phyloP scores from a whole-genome alignment of 1,140 invertebrate genomes.

The Planococcus citri region DNA sequence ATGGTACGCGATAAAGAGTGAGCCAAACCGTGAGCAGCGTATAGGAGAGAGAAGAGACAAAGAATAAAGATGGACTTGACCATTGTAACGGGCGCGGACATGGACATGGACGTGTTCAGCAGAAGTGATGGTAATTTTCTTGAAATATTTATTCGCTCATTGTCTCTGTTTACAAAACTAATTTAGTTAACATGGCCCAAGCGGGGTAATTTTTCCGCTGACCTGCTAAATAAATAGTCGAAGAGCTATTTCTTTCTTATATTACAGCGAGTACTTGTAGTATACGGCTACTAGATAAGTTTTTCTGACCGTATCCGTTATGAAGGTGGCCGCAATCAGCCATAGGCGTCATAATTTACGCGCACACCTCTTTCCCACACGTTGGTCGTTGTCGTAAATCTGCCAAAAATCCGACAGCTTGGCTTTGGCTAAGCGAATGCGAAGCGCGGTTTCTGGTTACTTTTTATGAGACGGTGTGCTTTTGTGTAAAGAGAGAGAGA shows the following conservation, averaged over 20 bases:
- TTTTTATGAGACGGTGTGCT: too few species aligned
- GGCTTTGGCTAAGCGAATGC: too few species aligned
- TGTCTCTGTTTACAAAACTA: slow-evolving; percentile 7
- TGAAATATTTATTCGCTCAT: slow-evolving; percentile 7
- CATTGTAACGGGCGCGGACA: too few species aligned
- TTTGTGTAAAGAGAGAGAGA: too few species aligned
- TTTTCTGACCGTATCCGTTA: neutral
- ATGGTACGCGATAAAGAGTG: too few species aligned
- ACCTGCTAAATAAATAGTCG: neutral
- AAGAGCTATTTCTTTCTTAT: too few species aligned
- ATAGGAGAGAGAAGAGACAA: too few species aligned
- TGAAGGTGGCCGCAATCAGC: neutral
- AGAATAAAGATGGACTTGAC: too few species aligned
- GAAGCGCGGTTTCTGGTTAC: neutral
- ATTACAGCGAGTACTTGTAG: neutral
- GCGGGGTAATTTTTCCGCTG: neutral
- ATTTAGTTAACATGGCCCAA: neutral
- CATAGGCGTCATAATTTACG: neutral
- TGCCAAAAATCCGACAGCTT: neutral
- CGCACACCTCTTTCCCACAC: neutral
- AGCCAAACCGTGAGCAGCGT: too few species aligned
- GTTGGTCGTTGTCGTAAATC: neutral
- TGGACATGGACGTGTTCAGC: too few species aligned
- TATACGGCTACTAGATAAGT: too few species aligned
- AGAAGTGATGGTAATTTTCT: neutral